Evolutionary conservation across 2,797 vertebrate genomes (phyloP).

Genomic region (Pangasius sanitwongsei): DNA sequence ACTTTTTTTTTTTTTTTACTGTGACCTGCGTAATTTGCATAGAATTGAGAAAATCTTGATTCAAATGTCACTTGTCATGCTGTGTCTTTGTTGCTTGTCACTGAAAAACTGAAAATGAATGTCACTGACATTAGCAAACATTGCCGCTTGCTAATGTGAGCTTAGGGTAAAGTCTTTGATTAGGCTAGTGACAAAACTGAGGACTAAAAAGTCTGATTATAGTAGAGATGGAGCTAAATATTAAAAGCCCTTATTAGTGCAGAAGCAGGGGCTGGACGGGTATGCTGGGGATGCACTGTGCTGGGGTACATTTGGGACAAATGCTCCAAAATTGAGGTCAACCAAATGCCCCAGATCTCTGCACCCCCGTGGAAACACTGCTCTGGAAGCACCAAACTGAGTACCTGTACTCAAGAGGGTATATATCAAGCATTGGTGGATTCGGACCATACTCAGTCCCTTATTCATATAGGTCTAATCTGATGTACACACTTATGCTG

Average conservation of each 20-base stretch:
- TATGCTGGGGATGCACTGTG: neutral
- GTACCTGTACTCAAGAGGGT: neutral
- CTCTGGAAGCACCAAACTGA: neutral
- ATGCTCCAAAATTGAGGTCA: neutral
- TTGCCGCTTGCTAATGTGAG: neutral
- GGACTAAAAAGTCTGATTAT: neutral
- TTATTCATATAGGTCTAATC: conserved; percentile 9
- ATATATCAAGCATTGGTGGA: neutral
- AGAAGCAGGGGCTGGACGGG: neutral
- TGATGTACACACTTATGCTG: conserved; percentile 4
- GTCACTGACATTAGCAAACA: no score
- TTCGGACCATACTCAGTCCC: neutral
- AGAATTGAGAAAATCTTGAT: neutral
- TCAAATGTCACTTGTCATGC: neutral
- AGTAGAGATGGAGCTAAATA: neutral
- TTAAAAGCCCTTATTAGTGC: neutral
- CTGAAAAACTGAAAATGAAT: neutral
- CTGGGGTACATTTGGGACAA: conserved; percentile 7
- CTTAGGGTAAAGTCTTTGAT: conserved; percentile 2
- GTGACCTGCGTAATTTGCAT: neutral
- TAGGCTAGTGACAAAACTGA: conserved; percentile 5
- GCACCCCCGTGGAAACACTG: neutral
- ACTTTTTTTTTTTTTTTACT: neutral
- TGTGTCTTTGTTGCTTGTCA: neutral
- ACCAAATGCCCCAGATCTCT: neutral